Base-by-base conservation (phyloP, 35 echinoderm and acorn worm genomes). In the Chiridota heheva region DNA sequence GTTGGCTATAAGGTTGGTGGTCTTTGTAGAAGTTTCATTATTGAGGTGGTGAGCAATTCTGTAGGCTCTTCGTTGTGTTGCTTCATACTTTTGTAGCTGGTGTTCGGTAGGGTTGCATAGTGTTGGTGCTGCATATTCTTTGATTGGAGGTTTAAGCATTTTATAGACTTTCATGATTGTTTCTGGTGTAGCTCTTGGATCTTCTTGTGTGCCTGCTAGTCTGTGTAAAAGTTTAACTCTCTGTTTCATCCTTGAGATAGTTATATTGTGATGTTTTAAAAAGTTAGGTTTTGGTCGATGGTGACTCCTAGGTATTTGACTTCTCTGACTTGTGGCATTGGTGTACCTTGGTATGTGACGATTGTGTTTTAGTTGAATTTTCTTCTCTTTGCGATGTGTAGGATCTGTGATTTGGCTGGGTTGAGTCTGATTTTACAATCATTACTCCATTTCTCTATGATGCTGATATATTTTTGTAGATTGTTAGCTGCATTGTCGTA, bases 391-490 rank as follows among this genome's bases (percentile, higher is more conserved):
- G 17, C 30, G 74, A 78, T 60, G 74, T 73, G 55, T 6, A 49
- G 42, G 27, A 60, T 42, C 0, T 78, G 74, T 60, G 74, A 78
- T 51, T 78, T 78, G 31, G 16, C 5, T 58, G 74, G 53, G 57
- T 78, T 78, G 15, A 78, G 74, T 78, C 16, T 24, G 16, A 60
- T 78, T 3, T 57, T 16, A 49, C 74, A 78, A 13, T 78, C 74
- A 1, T 78, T 60, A 57, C 53, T 40, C 74, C 74, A 39, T 39
- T 32, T 41, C 4, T 60, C 33, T 5, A 60, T 15, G 17, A 20
- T 20, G 74, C 42, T 35, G 28, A 76, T 53, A 32, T 76, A 53
- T 0, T 7, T 3, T 61, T 78, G 53, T 36, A 78, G 51, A 25
- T 60, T 18, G 2, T 78, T 27, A 28, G 58, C 35, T 2, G 73